Base-by-base conservation (phyloP, 1,140 invertebrate genomes). In the Belonocnema kinseyi region DNA sequence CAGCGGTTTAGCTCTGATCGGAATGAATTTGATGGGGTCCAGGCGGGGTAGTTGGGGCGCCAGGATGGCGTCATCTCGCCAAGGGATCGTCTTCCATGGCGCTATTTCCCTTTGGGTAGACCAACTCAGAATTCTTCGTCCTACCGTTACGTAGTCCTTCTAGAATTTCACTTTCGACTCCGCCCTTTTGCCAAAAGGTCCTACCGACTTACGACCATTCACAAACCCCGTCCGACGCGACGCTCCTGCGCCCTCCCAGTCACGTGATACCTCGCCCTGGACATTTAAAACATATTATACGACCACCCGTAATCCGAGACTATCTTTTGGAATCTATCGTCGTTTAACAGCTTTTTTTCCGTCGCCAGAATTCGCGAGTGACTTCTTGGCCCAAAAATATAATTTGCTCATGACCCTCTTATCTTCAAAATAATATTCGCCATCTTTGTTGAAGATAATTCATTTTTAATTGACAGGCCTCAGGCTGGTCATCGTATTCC, bases 1-100 rank as follows among this genome's bases (percentile, higher is more conserved):
- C 58, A 50, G n/a, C 70, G 56, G 76, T 76, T 74, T 74, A 58
- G 66, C 12, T 40, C 75, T 52, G 73, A 79, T 71, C 72, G 76
- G 75, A 76, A 81, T 80, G 73, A 77, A 80, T 83, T 80, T 80
- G 75, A 56, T 79, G 77, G 58, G 73, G 71, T 73, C 73, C 77
- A 54, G 71, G 51, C 77, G 83, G 83, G 83, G 85, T 78, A 77
- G 70, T 81, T 77, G 75, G 50, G 85, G 88, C 90, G 89, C 90
- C 90, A 86, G 80, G 74, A 77, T 81, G 88, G 89, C 90, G 89
- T 90, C 90, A 90, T 89, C 89, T 89, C 86, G 81, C 75, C 61
- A 51, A 73, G 86, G 87, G 85, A 90, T 91, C 89, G 85, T 86
- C 87, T 90, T 88, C 85, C 84, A 75, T 75, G 85, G 78, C 82